Evolutionary conservation across 2,888 invertebrate species (phyloP), one percentile per base, ranked within the genome.

Genomic region (Epirrhoe tristata): DNA sequence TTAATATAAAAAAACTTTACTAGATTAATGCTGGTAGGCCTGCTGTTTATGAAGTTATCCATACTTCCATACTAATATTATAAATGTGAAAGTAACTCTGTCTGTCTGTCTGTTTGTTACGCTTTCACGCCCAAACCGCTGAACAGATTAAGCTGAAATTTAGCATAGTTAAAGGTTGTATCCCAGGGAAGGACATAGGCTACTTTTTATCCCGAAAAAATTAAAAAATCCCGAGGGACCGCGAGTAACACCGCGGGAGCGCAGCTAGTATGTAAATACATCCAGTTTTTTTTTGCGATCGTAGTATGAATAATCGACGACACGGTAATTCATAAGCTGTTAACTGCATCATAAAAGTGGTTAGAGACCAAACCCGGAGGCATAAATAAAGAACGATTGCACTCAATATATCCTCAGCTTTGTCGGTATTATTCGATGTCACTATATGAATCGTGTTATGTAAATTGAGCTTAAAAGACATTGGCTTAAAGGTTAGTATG

Each of bases 351-450:
- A 80, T 85, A 84, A 84, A 85, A 70, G 73, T 62, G 71, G 74
- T 70, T 77, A 77, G 78, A 75, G 79, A 77, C 77, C 71, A 71
- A 75, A 73, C 71, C 58, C 66, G 62, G 71, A 79, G 78, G 81
- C 70, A 83, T 85, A 84, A 83, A 83, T 88, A 81, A 88, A 70
- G 73, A 71, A 76, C 71, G 81, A 86, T 87, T 85, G 86, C 83
- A 75, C 79, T 78, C 85, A 81, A 84, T 87, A 88, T 87, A 88
- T 81, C 78, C 75, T 74, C 66, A n/a, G 59, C 48, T 57, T 71
- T 69, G 74, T 66, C 59, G 53, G 56, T 14, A 39, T 14, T 34
- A 6, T 16, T 16, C 8, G 51, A 32, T 34, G 17, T 56, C 55
- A 58, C 43, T 62, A 24, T 12, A 14, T 24, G 48, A 39, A 24